Evolutionary conservation across 2,113 vertebrate genomes (phyloP).

Genomic region (Manacus vitellinus): DNA sequence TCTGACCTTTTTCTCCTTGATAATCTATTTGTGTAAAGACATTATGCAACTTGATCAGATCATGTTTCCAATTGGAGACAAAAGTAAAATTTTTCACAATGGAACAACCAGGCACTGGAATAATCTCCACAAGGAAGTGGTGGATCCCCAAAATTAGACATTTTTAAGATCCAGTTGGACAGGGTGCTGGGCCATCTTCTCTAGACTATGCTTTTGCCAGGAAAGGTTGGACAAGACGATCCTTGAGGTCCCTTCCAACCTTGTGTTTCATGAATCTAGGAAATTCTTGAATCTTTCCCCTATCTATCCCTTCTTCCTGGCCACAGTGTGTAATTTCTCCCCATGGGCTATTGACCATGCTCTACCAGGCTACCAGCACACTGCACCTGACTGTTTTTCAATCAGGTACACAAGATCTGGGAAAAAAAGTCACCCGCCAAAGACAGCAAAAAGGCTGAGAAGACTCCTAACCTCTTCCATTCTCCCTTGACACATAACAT

Average conservation of each 20-base stretch:
- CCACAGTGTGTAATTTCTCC: not conserved
- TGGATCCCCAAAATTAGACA: not conserved
- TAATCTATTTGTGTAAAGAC: not conserved
- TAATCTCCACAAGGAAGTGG: not conserved
- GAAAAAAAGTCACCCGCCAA: not conserved
- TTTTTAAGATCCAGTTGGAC: not conserved
- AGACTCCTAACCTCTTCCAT: not conserved
- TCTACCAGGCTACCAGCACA: not conserved
- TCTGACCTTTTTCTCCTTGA: not conserved
- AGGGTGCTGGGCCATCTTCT: not conserved
- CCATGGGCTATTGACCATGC: accelerated
- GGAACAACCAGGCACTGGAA: not conserved
- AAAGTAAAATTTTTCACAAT: not conserved
- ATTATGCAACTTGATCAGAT: not conserved
- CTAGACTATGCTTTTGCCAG: not conserved
- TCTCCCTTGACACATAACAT: not conserved
- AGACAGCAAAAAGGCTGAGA: not conserved
- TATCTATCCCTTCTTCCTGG: not conserved
- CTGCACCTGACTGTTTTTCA: not conserved
- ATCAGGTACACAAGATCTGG: not conserved
- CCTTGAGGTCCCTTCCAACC: not conserved
- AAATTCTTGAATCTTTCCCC: not conserved
- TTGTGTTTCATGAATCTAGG: not conserved
- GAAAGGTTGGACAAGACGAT: not conserved
- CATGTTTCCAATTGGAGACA: not conserved